Evolutionary conservation across 2,797 vertebrate genomes (phyloP).

Genomic region (Lycodopsis pacificus): DNA sequence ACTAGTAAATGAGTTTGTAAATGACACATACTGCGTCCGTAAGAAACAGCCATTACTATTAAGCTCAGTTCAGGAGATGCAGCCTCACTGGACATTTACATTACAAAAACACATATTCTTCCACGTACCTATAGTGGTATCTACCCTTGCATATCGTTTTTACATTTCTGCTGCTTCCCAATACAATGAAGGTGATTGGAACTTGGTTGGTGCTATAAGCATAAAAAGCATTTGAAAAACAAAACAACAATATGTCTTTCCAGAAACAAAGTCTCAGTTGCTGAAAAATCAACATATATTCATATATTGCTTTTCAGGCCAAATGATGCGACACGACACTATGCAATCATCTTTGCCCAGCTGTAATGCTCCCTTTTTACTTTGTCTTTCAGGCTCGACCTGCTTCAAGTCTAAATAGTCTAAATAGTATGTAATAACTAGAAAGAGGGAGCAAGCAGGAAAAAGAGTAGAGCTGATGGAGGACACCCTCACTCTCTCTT

Average conservation of each 20-base stretch:
- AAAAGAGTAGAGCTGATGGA: slow-evolving; percentile 1
- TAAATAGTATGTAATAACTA: slow-evolving; percentile 17
- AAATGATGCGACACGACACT: background rate
- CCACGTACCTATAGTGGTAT: background rate
- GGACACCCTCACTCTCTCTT: background rate
- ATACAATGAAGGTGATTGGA: background rate
- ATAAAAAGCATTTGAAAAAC: slow-evolving; percentile 1
- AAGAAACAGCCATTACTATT: slow-evolving; percentile 12
- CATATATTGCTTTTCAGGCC: slow-evolving; percentile 10
- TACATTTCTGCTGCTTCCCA: background rate
- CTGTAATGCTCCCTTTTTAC: background rate
- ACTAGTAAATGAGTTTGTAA: slow-evolving; percentile 27
- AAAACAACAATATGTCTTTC: background rate
- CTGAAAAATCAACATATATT: slow-evolving; percentile 3
- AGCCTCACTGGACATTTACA: background rate
- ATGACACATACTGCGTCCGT: background rate
- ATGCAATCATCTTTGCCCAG: background rate
- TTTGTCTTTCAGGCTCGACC: slow-evolving; percentile 5
- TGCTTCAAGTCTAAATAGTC: slow-evolving; percentile 7
- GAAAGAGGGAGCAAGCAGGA: slow-evolving; percentile 4
- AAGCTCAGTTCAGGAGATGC: background rate
- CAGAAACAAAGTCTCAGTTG: background rate
- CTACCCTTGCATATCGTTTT: background rate
- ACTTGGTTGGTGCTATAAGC: background rate
- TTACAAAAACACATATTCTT: background rate